Conservation (phyloP, 2,888 invertebrate species). For the Stramonita haemastoma region DNA sequence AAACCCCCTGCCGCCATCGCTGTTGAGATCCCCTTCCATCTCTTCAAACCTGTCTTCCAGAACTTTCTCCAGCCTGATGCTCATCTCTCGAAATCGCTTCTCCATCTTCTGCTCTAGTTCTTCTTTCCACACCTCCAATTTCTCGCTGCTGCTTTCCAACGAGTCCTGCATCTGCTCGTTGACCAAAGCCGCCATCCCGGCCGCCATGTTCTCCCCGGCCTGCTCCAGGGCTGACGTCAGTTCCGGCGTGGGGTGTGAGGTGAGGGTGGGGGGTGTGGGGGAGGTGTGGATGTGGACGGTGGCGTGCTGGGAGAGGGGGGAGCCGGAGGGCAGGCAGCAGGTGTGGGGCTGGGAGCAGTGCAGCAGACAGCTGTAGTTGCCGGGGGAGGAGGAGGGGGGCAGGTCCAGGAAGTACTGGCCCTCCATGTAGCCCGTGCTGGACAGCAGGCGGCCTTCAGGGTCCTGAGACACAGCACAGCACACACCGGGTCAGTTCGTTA, state of each 20-base stretch:
- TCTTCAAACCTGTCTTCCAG: slow-evolving; percentile 26
- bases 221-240: not conserved
- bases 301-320: slow-evolving; percentile 13
- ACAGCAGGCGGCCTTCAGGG: slow-evolving; percentile 10
- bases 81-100: not conserved
- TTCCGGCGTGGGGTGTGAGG: slow-evolving; percentile 13
- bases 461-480: not conserved
- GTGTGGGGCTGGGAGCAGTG: not conserved
- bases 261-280: not conserved
- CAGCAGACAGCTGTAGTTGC: slow-evolving; percentile 29
- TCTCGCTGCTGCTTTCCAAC: not conserved
- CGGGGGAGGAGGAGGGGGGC: not conserved
- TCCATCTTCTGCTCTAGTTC: not conserved
- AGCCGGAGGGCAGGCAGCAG: slow-evolving; percentile 27
- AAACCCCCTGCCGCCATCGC: not conserved
- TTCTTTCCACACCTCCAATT: not conserved
- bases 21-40: not conserved
- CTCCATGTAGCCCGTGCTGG: not conserved
- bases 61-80: not conserved
- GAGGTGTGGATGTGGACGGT: not conserved
- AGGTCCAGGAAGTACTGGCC: slow-evolving; percentile 19
- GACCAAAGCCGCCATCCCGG: slow-evolving; percentile 19
- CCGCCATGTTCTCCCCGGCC: slow-evolving; percentile 21
- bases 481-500: not conserved
- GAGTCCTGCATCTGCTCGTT: slow-evolving; percentile 19